Evolutionary conservation across 2,797 vertebrate species (phyloP), one percentile per base, ranked within the genome.

Genomic region (Orestias chungarensis): DNA sequence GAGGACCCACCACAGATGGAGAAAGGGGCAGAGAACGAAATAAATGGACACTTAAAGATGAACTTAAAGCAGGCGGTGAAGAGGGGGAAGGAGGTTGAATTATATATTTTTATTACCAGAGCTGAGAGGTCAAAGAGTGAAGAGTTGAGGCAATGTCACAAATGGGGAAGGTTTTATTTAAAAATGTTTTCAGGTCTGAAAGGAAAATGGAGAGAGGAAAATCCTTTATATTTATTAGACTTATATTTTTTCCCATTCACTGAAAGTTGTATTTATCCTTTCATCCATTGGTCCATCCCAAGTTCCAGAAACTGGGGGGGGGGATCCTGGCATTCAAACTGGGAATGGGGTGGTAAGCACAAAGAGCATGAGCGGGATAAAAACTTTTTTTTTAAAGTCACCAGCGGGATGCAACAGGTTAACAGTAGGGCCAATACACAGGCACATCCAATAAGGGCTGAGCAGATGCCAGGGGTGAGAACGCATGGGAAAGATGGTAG

Each of bases 11-110:
- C 55, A 75, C 73, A 78, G 73, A 77, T 40, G 14, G 54, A 50
- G 6, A 70, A 76, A 76, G 70, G 71, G 70, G 35, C 59, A 73
- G n/a, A 69, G 40, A 67, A n/a, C 73, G 65, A 77, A 79, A 80
- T 74, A 80, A 78, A 85, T 71, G 68, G 69, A 82, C 66, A 54
- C 49, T 47, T 2, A 57, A 75, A 47, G 65, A 79, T 81, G 80
- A 76, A 64, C 78, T 66, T 55, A 70, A 71, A 75, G 64, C 68
- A 73, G 68, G 54, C 64, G 47, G 68, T 66, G 74, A 17, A 62
- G 8, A 44, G 43, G 20, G 27, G 65, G 62, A 57, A 52, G 59
- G 73, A 65, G 23, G 61, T 68, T 44, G 68, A 73, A 81, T 68
- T 68, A 65, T 43, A 49, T 75, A 57, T 50, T 27, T 43, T 40